Percentiles rank a stretch among this genome's conserved stretches.
These are phyloP conservation scores for Nymphalis polychloros DNA, from an alignment of 2,888 invertebrate genomes.

Conservation along the genomic window DNA sequence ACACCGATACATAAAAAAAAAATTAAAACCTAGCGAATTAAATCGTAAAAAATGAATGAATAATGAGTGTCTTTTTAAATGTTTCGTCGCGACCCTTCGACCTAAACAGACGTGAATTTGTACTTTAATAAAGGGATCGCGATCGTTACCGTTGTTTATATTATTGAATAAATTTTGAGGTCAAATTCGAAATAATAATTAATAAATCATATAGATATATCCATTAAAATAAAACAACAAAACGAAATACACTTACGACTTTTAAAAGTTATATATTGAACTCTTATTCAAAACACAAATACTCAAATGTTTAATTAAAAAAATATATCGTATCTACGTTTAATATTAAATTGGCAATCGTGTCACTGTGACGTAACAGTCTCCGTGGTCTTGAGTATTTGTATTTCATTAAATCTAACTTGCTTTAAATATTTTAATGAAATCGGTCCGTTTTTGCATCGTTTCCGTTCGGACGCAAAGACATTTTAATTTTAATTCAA, in stretches of 20 bases:
- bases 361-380: conserved; percentile 55
- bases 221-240: conserved; percentile 80
- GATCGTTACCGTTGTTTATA: conserved; percentile 37
- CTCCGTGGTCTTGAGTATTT: conserved; percentile 68
- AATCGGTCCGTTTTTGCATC: conserved; percentile 7
- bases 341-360: conserved; percentile 43
- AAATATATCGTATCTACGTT: conserved; percentile 28
- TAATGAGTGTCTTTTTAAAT: conserved; percentile 62
- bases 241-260: conserved; percentile 64
- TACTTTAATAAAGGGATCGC: conserved; percentile 69
- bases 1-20: conserved; percentile 34
- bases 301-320: conserved; percentile 56
- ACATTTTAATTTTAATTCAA: conserved; percentile 3
- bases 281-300: conserved; percentile 70
- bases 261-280: conserved; percentile 50
- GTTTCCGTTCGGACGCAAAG: conserved; percentile 13
- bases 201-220: conserved; percentile 73
- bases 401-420: conserved; percentile 66
- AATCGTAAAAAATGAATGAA: conserved; percentile 54
- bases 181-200: conserved; percentile 56
- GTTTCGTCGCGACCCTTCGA: conserved; percentile 57
- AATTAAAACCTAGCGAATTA: conserved; percentile 48
- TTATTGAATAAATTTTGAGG: conserved; percentile 45
- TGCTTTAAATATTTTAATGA: conserved; percentile 35
- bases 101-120: conserved; percentile 78